Evolutionary conservation across 2,888 invertebrate genomes (phyloP).

Genomic region (Theodoxus fluviatilis): DNA sequence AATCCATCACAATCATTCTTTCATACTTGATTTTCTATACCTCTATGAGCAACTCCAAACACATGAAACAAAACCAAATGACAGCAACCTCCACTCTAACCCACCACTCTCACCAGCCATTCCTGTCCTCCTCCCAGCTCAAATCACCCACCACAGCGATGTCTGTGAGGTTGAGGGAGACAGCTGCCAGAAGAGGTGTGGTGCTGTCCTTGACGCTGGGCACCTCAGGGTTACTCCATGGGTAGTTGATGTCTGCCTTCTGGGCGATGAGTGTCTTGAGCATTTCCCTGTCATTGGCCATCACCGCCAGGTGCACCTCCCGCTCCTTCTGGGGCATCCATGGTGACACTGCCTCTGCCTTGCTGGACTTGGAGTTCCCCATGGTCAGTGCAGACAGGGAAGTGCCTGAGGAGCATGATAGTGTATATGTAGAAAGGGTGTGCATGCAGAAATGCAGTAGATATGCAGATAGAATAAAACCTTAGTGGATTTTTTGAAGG

Average conservation of each 20-base stretch:
- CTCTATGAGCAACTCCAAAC: too few species aligned
- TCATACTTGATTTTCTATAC: too few species aligned
- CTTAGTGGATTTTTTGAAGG: background rate
- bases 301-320: constrained; percentile 65
- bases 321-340: constrained; percentile 64
- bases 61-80: too few species aligned
- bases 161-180: constrained; percentile 65
- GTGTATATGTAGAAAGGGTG: too few species aligned
- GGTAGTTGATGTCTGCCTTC: constrained; percentile 65
- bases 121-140: too few species aligned
- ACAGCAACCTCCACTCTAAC: too few species aligned
- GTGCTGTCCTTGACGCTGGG: constrained; percentile 67
- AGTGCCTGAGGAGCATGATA: too few species aligned
- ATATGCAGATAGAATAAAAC: background rate
- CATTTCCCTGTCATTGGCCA: constrained; percentile 63
- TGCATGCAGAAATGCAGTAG: too few species aligned
- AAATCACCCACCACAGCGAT: constrained; percentile 59
- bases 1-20: too few species aligned
- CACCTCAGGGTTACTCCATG: constrained; percentile 65
- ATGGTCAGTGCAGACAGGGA: too few species aligned
- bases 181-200: constrained; percentile 66
- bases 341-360: constrained; percentile 44
- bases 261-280: constrained; percentile 55
- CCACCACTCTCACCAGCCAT: too few species aligned
- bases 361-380: constrained; percentile 62